Evolutionary conservation across 2,797 vertebrate genomes (phyloP), one percentile per base, ranked within the genome.

Genomic region (Ataeniobius toweri): DNA sequence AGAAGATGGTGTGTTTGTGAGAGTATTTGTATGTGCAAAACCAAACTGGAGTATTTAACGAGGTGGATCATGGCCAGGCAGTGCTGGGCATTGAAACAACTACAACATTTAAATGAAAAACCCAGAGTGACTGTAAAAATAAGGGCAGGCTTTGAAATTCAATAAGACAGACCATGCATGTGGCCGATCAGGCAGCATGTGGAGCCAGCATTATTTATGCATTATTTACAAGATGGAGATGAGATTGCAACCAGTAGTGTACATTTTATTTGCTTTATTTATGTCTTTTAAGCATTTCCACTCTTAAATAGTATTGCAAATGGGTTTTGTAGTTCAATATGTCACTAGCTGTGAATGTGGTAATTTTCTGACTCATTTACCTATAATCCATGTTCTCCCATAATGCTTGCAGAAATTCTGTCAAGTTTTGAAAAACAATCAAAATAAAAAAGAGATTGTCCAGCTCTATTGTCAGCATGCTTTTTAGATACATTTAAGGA

Each of bases 21-120:
- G 65, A 39, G 28, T 68, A 68, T 44, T 68, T 44, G 65, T n/a
- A 68, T 68, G 41, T 68, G 36, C 65, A 68, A 44, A 68, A n/a
- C 65, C 36, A 67, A 67, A 68, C 65, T n/a, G 36, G 65, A n/a
- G 20, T 24, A 44, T 41, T 13, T 44, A 24, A 68, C 22, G 14
- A 69, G 41, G 7, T 69, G 24, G 41, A 14, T 44, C 0, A 46
- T 69, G 13, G 24, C 44, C 67, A 69, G 67, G 24, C 12, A 69
- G 22, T 16, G 22, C 65, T 68, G 39, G 22, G 22, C 36, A 68
- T 68, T 44, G 10, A 68, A 44, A 24, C 39, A 41, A n/a, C 13
- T 41, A 68, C 20, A 6, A 65, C 3, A 22, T 65, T 65, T 39
- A 20, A 39, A 44, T 44, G 39, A 44, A 20, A 68, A 44, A 6